Base-by-base conservation (phyloP, 2,888 invertebrate species). In the Lottia scabra region DNA sequence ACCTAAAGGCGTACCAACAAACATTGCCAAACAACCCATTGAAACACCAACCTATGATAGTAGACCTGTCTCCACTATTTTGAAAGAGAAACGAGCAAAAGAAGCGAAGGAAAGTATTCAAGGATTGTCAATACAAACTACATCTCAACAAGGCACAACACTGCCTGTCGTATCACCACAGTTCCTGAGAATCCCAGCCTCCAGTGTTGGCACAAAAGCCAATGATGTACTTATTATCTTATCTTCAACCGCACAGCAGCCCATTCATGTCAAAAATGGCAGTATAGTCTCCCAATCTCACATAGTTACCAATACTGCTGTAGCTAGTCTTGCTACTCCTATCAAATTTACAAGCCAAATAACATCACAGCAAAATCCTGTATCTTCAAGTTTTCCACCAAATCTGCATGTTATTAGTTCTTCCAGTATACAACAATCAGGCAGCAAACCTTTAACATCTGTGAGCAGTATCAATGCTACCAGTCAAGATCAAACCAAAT, bases 11-110 rank as follows among this genome's bases (percentile, higher is more conserved):
- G 80, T 82, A 8, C 81, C 84, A 0, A 73, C 79, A 10, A 81
- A 81, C 38, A 81, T 43, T 38, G n/a, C 80, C 38, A 78, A 80
- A 26, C 79, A 76, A 56, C 77, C 72, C 1, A 66, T 67, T 6
- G 83, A 83, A 13, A 67, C 65, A 26, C 77, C 77, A 46, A 71
- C 73, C 0, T 81, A 79, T 73, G 86, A 85, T 70, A 78, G 80
- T 48, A 77, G 84, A 68, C 81, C 83, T 6, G 85, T 87, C 10
- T 78, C 85, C n/a, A 78, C 82, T 27, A 81, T 86, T 46, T 73
- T 86, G 15, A 84, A 84, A 71, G 86, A 87, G 63, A 86, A 90
- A 68, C 71, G 86, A 44, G 83, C 81, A 10, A 78, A 83, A 26
- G 87, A 85, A 69, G 85, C 84, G 4, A 68, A 72, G 23, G 84